phyloP scores from a whole-genome alignment of 92 coral and sea anemone genomes.

The Metridium senile region DNA sequence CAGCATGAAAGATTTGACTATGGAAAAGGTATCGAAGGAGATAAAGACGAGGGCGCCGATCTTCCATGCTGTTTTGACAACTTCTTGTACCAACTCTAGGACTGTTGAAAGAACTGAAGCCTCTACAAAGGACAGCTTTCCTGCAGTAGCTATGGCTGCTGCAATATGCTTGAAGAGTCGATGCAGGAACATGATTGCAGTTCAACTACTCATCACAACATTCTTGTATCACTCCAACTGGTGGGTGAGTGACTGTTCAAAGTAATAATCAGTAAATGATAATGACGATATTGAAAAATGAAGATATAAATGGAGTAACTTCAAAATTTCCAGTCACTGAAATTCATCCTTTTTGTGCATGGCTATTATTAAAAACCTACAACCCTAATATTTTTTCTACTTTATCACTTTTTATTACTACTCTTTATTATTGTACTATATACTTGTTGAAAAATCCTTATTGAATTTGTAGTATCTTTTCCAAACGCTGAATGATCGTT shows the following conservation, averaged over 20 bases:
- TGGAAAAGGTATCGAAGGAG: slow-evolving; percentile 49
- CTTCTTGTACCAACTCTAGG: slow-evolving; percentile 45
- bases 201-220: slow-evolving; percentile 58
- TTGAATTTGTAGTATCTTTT: no score
- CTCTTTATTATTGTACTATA: no score
- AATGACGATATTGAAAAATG: not conserved
- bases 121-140: slow-evolving; percentile 9
- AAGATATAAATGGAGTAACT: not conserved
- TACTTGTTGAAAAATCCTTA: no score
- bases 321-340: no score
- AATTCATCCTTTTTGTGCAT: no score
- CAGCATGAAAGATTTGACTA: slow-evolving; percentile 49
- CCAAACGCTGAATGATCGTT: no score
- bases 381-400: no score
- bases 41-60: slow-evolving; percentile 60
- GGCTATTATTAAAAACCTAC: no score
- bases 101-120: not conserved
- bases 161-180: slow-evolving; percentile 62
- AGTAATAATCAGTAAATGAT: not conserved
- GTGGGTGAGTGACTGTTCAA: slow-evolving; percentile 52
- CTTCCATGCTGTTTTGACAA: slow-evolving; percentile 47
- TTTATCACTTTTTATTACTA: no score
- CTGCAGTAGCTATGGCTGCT: slow-evolving; percentile 80
- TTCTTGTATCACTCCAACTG: slow-evolving; percentile 62
- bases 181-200: slow-evolving; percentile 67